Base-by-base conservation (phyloP, 2,113 vertebrate genomes). In the Phalacrocorax pelagicus region DNA sequence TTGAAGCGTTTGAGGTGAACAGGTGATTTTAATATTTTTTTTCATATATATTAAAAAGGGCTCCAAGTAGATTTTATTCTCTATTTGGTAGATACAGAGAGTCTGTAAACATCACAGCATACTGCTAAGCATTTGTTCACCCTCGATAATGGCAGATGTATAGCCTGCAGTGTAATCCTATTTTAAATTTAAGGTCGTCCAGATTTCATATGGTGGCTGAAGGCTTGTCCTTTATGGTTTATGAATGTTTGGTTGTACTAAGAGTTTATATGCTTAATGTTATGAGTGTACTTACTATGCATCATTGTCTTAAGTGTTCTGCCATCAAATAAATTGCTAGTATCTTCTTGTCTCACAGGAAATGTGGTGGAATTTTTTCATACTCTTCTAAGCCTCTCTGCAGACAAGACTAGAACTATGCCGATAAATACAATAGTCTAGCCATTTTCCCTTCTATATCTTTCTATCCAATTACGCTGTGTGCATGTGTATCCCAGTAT, bases 181-280 rank as follows among this genome's bases (percentile, higher is more conserved):
- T 79, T 94, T 78, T 89, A 74, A 94, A 78, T 75, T 77, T 69
- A 73, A 86, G 79, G 49, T 57, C 78, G 26, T 81, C 69, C 72
- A 51, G 69, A 84, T 81, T 94, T 88, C 61, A 67, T 55, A 23
- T 67, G 42, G 20, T 94, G 47, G 47, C 61, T 92, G 77, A 90
- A 86, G 74, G 86, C 61, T 85, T 92, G 90, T 90, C 94, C 88
- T 62, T 91, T 81, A 98, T 98, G 98, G 91, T 98, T 98, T 54
- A 97, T 96, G 84, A 97, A 86, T 69, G 69, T 78, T 90, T 89
- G 52, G 49, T 86, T 75, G 24, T 84, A 52, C 47, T 75, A 13
- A 86, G 83, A 75, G 72, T 79, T 72, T 79, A 63, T 90, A 51
- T 40, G 32, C 47, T 55, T 36, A 75, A 40, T 55, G 8, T 55